Evolutionary conservation across 1,140 invertebrate genomes (phyloP).

Genomic region (Idris sp.): DNA sequence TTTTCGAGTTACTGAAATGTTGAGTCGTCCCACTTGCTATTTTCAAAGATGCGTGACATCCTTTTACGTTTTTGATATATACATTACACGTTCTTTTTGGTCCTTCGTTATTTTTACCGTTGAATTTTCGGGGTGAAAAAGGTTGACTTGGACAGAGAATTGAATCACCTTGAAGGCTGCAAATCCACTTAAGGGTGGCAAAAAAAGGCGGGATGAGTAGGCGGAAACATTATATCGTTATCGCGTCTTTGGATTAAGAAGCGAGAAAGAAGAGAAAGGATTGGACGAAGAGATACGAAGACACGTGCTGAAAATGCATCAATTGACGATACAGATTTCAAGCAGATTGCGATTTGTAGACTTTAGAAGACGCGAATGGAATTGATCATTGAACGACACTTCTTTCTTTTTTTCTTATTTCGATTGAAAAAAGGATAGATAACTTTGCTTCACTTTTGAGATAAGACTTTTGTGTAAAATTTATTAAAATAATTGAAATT

Average conservation of each 20-base stretch:
- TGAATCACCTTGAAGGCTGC: constrained; percentile 39
- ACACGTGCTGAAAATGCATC: constrained; percentile 39
- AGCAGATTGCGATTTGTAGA: constrained; percentile 35
- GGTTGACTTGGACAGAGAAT: constrained; percentile 17
- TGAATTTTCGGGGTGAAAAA: constrained; percentile 3
- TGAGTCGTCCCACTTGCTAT: constrained; percentile 30
- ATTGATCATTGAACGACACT: constrained; percentile 25
- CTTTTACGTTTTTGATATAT: constrained; percentile 6
- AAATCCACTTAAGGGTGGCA: constrained; percentile 34
- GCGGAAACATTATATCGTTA: constrained; percentile 36
- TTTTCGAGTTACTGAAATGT: constrained; percentile 14
- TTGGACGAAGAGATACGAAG: constrained; percentile 14
- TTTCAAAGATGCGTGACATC: constrained; percentile 55
- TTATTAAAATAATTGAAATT: too few relatives aligned
- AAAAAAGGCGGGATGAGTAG: constrained; percentile 17
- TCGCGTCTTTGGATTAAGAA: constrained; percentile 42
- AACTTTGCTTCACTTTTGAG: constrained; percentile 1
- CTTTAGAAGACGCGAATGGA: constrained; percentile 22
- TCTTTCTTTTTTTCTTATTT: neutral
- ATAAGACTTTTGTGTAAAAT: neutral
- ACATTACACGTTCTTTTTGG: constrained; percentile 4
- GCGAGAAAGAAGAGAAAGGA: constrained; percentile 16
- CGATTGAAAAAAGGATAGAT: too few relatives aligned
- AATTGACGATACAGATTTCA: constrained; percentile 30
- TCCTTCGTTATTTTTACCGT: constrained; percentile 21